These are phyloP conservation scores for Bombus breviceps DNA, from an alignment of 1,140 invertebrate species.

Conservation along the genomic window DNA sequence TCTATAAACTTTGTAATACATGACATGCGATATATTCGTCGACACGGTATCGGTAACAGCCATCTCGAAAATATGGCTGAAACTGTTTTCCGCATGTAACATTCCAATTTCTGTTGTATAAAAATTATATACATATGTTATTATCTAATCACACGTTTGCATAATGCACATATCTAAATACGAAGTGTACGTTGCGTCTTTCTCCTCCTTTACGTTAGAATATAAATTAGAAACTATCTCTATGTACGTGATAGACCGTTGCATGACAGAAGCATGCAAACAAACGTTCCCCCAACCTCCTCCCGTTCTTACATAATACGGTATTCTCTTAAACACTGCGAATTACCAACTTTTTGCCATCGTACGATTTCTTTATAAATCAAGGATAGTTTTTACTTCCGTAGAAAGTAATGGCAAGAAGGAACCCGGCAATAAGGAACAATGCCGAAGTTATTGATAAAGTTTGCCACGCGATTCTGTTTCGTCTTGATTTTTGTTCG, in stretches of 20 bases:
- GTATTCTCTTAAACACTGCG: neutral
- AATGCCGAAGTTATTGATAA: conserved; percentile 37
- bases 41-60: neutral
- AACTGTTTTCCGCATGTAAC: conserved; percentile 12
- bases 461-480: conserved; percentile 11
- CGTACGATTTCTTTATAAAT: conserved; percentile 20
- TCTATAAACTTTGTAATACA: conserved; percentile 1
- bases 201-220: neutral
- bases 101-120: conserved; percentile 46
- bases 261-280: conserved; percentile 41
- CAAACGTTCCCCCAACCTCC: conserved; percentile 13
- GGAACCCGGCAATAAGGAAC: conserved; percentile 63
- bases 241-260: neutral
- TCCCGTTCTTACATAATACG: neutral
- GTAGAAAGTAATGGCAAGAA: conserved; percentile 37
- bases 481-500: neutral
- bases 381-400: neutral
- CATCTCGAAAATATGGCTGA: neutral
- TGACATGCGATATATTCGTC: conserved; percentile 8
- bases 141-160: conserved; percentile 60
- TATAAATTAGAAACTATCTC: conserved; percentile 40
- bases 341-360: neutral
- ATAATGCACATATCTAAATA: conserved; percentile 54
- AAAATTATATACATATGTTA: conserved; percentile 68
- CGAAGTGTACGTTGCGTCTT: conserved; percentile 48